Evolutionary conservation across 2,888 invertebrate species (phyloP).

Genomic region (Aphidius colemani): DNA sequence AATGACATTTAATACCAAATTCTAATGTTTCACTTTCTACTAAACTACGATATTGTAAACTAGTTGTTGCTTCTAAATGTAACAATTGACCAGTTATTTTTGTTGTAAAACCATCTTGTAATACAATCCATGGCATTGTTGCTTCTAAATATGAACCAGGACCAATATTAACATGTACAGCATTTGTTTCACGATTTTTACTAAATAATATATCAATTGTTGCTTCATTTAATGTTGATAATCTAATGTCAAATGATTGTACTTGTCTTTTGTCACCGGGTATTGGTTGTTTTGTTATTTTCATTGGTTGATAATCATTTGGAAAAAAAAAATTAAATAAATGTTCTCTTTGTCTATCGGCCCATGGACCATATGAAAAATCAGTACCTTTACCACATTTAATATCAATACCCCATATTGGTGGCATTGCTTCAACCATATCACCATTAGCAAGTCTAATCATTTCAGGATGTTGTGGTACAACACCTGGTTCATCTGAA

Average conservation of each 20-base stretch:
- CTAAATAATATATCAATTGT: constrained; percentile 96
- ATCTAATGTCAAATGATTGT: constrained; percentile 89
- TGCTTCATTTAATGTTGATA: constrained; percentile 89
- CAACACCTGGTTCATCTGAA: constrained; percentile 94
- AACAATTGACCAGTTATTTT: constrained; percentile 92
- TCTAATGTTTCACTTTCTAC: constrained; percentile 94
- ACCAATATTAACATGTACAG: constrained; percentile 92
- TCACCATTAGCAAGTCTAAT: constrained; percentile 91
- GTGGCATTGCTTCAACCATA: constrained; percentile 89
- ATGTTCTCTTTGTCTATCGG: constrained; percentile 93
- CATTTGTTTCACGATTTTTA: constrained; percentile 94
- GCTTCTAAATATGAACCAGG: constrained; percentile 95
- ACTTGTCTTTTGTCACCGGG: constrained; percentile 88
- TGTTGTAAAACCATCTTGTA: constrained; percentile 85
- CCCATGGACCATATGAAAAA: constrained; percentile 99
- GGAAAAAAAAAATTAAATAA: constrained; percentile 96
- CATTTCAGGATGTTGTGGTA: constrained; percentile 89
- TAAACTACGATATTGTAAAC: constrained; percentile 89
- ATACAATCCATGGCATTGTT: constrained; percentile 93
- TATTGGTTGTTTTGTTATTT: constrained; percentile 79
- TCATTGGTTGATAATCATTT: constrained; percentile 79
- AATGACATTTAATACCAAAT: constrained; percentile 85
- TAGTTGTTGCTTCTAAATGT: constrained; percentile 94
- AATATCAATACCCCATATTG: constrained; percentile 94
- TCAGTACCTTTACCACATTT: constrained; percentile 94